Conservation (phyloP, 2,888 invertebrate species). For the Orthonychiurus folsomi region DNA sequence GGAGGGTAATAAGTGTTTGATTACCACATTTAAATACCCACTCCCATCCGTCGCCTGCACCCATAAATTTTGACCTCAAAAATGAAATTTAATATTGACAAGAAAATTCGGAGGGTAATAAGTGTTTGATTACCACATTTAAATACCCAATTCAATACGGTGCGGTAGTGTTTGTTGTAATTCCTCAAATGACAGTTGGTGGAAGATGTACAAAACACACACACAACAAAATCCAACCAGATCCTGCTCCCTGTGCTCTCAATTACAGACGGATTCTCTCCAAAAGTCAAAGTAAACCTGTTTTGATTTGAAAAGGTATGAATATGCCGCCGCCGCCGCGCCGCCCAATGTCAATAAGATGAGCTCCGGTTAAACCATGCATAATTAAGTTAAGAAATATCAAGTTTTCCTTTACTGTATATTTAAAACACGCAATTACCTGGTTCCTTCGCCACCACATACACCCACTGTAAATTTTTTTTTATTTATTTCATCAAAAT, state of each 20-base stretch:
- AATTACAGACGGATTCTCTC: not conserved
- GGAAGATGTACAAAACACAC: not conserved
- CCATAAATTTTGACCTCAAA: no score
- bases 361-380: not conserved
- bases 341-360: not conserved
- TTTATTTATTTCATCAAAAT: not conserved
- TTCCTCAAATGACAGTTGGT: not conserved
- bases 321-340: not conserved
- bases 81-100: not conserved
- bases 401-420: not conserved
- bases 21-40: not conserved
- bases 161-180: not conserved
- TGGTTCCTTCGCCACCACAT: no score
- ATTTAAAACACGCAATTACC: no score
- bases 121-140: not conserved
- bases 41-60: no score
- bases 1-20: not conserved
- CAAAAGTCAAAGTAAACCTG: not conserved
- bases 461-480: no score
- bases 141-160: not conserved
- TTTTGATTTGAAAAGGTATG: not conserved
- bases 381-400: constrained; percentile 1
- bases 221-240: not conserved
- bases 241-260: not conserved
- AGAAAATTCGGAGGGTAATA: not conserved